Evolutionary conservation across 2,113 vertebrate genomes (phyloP), one percentile per base, ranked within the genome.

Genomic region (Macrotis lagotis): DNA sequence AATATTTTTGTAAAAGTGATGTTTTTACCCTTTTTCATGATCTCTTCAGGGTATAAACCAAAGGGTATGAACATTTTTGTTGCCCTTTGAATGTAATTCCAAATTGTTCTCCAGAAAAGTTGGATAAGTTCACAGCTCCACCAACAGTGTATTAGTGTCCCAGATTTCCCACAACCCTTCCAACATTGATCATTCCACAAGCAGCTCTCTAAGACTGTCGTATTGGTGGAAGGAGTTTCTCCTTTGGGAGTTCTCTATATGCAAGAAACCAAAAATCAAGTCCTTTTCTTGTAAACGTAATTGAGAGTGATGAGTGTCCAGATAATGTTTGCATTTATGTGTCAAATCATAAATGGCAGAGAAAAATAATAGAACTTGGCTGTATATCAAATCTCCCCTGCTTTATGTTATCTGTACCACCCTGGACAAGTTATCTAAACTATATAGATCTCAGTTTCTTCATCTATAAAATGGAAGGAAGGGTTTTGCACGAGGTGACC

Each of bases 261-360:
- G 31, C 22, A 24, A 44, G 19, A 44, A 83, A 44, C 44, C 66
- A 83, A 83, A 83, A 19, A 83, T 24, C 66, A 16, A 83, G 66
- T 83, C n/a, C 7, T n/a, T 24, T 6, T 66, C 66, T n/a, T 44
- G 7, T 44, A 83, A 6, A 44, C 66, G 44, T n/a, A 83, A 44
- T 5, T 52, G 74, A 94, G 51, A 28, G 14, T 91, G 37, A 91
- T 52, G 4, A 92, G 24, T 0, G 3, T n/a, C 48, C 66, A 95
- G 37, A 55, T 53, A 24, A 92, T 49, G 66, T 83, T 6, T 92
- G 3, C 59, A 24, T 59, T 83, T 53, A 94, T 48, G 25, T 12
- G 49, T 91, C 50, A 52, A 74, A 0, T 88, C 89, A 91, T 50
- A 88, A 55, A 95, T 51, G 95, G 47, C 92, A 95, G 90, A 95